A percentile compares a stretch with the other conserved stretches of the same genome.
These are phyloP conservation scores for Dendroctonus valens DNA, from an alignment of 1,140 invertebrate genomes.

Conservation along the genomic window DNA sequence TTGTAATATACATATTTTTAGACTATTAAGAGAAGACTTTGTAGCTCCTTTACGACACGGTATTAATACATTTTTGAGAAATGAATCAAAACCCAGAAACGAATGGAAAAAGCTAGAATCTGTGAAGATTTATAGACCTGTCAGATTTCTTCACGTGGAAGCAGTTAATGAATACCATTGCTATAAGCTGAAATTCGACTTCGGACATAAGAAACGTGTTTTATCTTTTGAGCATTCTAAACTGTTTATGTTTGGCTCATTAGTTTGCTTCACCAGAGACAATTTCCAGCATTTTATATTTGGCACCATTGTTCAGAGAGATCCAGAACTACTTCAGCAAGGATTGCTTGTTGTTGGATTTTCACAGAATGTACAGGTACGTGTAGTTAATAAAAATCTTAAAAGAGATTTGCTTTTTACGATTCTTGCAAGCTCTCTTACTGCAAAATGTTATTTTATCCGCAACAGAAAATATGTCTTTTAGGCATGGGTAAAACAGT, in stretches of 20 bases:
- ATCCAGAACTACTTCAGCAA: constrained; percentile 51
- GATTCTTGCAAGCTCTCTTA: too few species aligned
- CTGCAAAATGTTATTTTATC: too few species aligned
- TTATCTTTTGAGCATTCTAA: constrained; percentile 52
- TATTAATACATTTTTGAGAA: constrained; percentile 50
- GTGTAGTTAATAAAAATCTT: too few species aligned
- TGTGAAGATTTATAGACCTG: constrained; percentile 17
- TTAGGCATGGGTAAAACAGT: too few species aligned
- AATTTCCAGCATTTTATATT: constrained; percentile 67
- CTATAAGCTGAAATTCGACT: constrained; percentile 35
- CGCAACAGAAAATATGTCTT: too few species aligned
- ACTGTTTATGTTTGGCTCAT: constrained; percentile 68
- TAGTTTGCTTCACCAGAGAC: constrained; percentile 69
- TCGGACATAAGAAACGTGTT: constrained; percentile 30
- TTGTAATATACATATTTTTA: constrained; percentile 1
- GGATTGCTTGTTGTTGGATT: constrained; percentile 56
- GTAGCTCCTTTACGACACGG: constrained; percentile 59
- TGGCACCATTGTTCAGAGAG: constrained; percentile 63
- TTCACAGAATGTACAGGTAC: constrained; percentile 40
- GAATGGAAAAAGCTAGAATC: constrained; percentile 22
- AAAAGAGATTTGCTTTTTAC: too few species aligned
- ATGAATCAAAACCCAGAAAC: constrained; percentile 61
- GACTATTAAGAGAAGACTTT: constrained; percentile 73
- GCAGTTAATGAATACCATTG: constrained; percentile 37
- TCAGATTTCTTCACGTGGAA: constrained; percentile 35